Base-by-base conservation (phyloP, 1,140 invertebrate species). In the Kradibia gibbosae region DNA sequence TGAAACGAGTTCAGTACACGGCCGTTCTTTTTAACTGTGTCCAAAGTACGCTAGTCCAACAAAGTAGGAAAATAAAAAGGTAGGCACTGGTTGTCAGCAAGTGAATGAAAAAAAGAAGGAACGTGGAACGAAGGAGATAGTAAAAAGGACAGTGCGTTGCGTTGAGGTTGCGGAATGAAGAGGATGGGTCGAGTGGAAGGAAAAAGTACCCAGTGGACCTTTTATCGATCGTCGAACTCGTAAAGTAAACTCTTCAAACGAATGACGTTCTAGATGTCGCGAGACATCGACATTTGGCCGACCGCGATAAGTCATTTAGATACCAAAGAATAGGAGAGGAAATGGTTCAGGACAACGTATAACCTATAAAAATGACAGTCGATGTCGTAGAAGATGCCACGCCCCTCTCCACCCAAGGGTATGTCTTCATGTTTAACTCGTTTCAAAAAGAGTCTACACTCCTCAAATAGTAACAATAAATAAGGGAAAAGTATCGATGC, bases 1-100 rank as follows among this genome's bases (percentile, higher is more conserved):
- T 83, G 73, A 83, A 83, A 83, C 78, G 82, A 83, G 77, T 83
- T 83, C 53, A 53, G 50, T 28, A 45, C 7, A 42, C 75, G 42
- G 67, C 42, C 71, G 39, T 22, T 39, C 55, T 36, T 42, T 75
- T 82, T 45, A 74, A 75, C 81, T 75, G 50, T 42, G 71, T 72
- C 55, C 57, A 82, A 78, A 78, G 65, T 34, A 31, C 39, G 50
- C 25, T 17, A 62, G 78, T 71, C 48, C 67, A 45, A 22, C n/a
- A 31, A 62, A 45, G 31, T 73, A 73, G 20, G 36, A 73, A 73
- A 73, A 72, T 45, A 74, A 36, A 57, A 15, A n/a, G 34, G 20
- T 25, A 70, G 50, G 57, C 1, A 60, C 0, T 31, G 50, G 25
- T n/a, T 48, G 62, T 67, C 74, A 31, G 60, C 36, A 20, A 78